Conservation (phyloP, 2,888 invertebrate species). For the Eutolmus rufibarbis region DNA sequence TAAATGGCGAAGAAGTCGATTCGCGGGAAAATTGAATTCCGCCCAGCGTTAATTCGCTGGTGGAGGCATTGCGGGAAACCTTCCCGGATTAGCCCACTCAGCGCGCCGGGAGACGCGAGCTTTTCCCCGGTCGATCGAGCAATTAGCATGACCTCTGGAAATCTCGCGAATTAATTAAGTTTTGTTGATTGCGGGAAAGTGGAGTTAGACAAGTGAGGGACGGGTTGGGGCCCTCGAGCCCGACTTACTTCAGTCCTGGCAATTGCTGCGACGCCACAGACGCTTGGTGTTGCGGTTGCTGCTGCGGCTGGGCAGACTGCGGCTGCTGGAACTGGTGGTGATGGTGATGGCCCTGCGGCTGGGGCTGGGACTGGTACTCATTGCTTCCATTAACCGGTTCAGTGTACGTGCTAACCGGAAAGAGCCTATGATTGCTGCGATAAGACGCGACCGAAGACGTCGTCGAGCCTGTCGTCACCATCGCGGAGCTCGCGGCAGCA, state of each 20-base stretch:
- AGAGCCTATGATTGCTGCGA: conserved; percentile 67
- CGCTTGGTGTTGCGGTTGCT: conserved; percentile 39
- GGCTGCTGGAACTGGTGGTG: conserved; percentile 49
- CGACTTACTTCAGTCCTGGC: conserved; percentile 46
- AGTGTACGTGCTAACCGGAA: conserved; percentile 75
- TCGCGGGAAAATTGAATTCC: not conserved
- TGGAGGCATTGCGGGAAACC: not conserved
- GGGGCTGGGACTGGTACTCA: conserved; percentile 49
- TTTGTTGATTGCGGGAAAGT: not conserved
- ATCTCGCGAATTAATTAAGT: conserved; percentile 45
- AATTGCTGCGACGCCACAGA: conserved; percentile 54
- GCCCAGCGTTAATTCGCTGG: not conserved
- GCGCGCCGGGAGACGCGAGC: not conserved
- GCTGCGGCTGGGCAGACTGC: conserved; percentile 46
- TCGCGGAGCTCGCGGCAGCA: conserved; percentile 1
- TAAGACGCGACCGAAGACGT: conserved; percentile 52
- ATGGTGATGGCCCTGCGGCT: conserved; percentile 52
- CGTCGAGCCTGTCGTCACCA: conserved; percentile 42
- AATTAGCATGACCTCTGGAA: conserved; percentile 43
- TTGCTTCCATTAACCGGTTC: conserved; percentile 64
- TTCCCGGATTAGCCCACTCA: not conserved
- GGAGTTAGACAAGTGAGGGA: not conserved
- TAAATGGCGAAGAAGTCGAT: not conserved
- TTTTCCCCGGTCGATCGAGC: not conserved
- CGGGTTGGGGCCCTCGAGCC: not conserved